Base-by-base conservation (phyloP, 2,888 invertebrate species). In the Cheilosia scutellata region DNA sequence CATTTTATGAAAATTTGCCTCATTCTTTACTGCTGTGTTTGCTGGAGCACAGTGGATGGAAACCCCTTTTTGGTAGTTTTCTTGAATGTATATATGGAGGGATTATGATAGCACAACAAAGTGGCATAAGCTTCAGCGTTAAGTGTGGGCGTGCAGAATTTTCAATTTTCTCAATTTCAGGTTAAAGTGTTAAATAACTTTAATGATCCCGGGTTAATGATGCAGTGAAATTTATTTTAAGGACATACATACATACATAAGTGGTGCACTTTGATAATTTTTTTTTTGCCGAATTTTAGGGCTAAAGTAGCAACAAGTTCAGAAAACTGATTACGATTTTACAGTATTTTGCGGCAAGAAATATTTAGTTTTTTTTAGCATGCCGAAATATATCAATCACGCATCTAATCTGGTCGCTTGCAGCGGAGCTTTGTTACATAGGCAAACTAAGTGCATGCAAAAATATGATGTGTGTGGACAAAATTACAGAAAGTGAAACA, bases 1-100 rank as follows among this genome's bases (percentile, higher is more conserved):
- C 80, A 86, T 86, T 86, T 86, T 86, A 86, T 80, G 86, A 80
- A 86, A 86, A 80, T 86, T 86, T 63, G 47, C 76, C 60, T 51
- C 84, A 49, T 55, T 63, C 71, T 72, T 68, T 70, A 53, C 33
- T 40, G 65, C 27, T 57, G 29, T 25, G 31, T 65, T 71, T 70
- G 37, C 58, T 44, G 16, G 75, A 58, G 16, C 20, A 33, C 40
- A 42, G 42, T 29, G n/a, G 40, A 40, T 25, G 58, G 7, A 29
- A 51, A 40, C 60, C 51, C 20, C 16, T 65, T 71, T 79, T 74
- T 25, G 51, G 57, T 66, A 70, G 70, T 42, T 75, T 33, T 66
- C 47, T 9, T 55, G 40, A 66, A 71, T 71, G 37, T 37, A 33
- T 72, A 68, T 66, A 68, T 66, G 66, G 31, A 70, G 31, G 71